Conservation (phyloP, 2,888 invertebrate genomes). For the Ametastegia equiseti region DNA sequence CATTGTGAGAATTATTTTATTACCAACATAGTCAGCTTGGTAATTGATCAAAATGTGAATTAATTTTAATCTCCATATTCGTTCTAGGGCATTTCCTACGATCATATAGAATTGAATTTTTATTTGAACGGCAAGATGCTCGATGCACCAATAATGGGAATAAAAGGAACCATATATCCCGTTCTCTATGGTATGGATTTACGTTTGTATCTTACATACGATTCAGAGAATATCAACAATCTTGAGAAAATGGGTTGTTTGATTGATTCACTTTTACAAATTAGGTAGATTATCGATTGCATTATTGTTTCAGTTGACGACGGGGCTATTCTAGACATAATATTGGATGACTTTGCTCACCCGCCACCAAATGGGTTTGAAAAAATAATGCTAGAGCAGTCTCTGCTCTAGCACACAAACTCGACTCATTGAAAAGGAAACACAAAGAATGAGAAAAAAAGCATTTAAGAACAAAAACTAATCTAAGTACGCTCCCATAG, state of each 20-base stretch:
- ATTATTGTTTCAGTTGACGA: slow-evolving; percentile 89
- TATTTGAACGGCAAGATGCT: slow-evolving; percentile 94
- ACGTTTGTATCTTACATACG: no score
- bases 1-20: slow-evolving; percentile 78
- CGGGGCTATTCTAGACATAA: slow-evolving; percentile 97
- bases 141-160: slow-evolving; percentile 90
- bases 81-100: slow-evolving; percentile 91
- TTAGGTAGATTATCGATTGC: not conserved
- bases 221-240: slow-evolving; percentile 26
- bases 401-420: slow-evolving; percentile 86
- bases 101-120: slow-evolving; percentile 97
- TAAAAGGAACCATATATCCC: slow-evolving; percentile 94
- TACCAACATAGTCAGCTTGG: no score
- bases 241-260: not conserved
- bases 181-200: slow-evolving; percentile 90
- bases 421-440: slow-evolving; percentile 3
- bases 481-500: slow-evolving; percentile 16
- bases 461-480: slow-evolving; percentile 36
- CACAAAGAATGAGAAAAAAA: not conserved
- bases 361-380: slow-evolving; percentile 93
- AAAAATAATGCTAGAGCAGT: slow-evolving; percentile 97
- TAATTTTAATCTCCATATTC: slow-evolving; percentile 42
- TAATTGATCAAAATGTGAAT: no score
- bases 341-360: slow-evolving; percentile 92
- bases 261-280: not conserved